These are phyloP conservation scores for Austrolebias charrua DNA, from an alignment of 2,797 vertebrate species.

Conservation along the genomic window DNA sequence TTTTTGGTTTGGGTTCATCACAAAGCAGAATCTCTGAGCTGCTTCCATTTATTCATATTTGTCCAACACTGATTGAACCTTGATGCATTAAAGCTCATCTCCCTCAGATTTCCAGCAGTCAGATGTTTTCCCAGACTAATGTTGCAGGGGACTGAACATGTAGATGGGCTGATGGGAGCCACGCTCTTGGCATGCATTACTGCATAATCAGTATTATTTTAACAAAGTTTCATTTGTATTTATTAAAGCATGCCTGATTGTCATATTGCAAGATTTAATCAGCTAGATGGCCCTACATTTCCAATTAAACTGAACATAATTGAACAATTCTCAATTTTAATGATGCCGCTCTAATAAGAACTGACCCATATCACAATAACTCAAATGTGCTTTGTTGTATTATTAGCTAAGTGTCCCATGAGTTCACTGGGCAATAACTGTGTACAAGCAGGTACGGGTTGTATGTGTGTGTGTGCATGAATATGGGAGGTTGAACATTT, in stretches of 20 bases:
- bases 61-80: constrained; percentile 49
- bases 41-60: constrained; percentile 21
- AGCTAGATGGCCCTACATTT: constrained; percentile 42
- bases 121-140: constrained; percentile 44
- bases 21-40: constrained; percentile 13
- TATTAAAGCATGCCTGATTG: constrained; percentile 57
- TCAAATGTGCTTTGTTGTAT: constrained; percentile 45
- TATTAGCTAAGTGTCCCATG: constrained; percentile 32
- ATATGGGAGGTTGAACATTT: background rate
- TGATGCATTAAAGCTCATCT: constrained; percentile 45
- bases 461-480: background rate
- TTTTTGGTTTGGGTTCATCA: background rate
- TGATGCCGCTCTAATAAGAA: constrained; percentile 53
- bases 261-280: constrained; percentile 63
- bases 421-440: constrained; percentile 32
- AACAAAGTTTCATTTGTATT: constrained; percentile 63
- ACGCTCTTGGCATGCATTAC: constrained; percentile 41
- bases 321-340: constrained; percentile 58
- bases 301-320: constrained; percentile 59
- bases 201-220: constrained; percentile 60
- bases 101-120: constrained; percentile 29
- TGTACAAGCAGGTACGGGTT: background rate
- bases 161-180: constrained; percentile 37
- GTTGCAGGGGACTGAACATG: constrained; percentile 6
- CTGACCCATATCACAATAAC: constrained; percentile 53